Evolutionary conservation across 2,113 vertebrate species (phyloP).

Genomic region (Alethe castanea): DNA sequence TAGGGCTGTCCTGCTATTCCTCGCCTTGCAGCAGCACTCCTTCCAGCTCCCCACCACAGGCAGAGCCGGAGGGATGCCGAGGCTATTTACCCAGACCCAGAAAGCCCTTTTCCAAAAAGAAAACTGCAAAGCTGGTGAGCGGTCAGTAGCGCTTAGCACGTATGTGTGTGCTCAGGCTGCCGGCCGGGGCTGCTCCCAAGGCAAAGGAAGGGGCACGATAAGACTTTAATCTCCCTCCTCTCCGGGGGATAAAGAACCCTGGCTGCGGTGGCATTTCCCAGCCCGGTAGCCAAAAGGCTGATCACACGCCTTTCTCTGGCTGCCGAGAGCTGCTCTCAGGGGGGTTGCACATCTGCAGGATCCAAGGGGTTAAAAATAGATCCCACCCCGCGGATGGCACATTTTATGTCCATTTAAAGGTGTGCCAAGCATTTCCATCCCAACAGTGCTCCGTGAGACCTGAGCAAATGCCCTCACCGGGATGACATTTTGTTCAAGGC

Average conservation of each 20-base stretch:
- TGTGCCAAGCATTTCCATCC: not conserved
- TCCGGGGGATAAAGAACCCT: not conserved
- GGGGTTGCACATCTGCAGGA: not conserved
- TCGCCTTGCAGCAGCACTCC: not conserved
- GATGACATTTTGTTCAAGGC: not conserved
- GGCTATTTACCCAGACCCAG: not conserved
- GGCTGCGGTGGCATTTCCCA: not conserved
- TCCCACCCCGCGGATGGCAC: not conserved
- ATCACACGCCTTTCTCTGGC: fast-evolving
- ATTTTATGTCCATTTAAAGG: constrained; percentile 51
- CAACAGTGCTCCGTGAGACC: not conserved
- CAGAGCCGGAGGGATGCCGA: not conserved
- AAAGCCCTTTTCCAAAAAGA: not conserved
- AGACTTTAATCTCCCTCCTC: constrained; percentile 3
- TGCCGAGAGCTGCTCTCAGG: not conserved
- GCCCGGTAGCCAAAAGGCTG: not conserved
- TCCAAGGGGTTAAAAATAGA: constrained; percentile 31
- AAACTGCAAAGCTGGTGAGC: not conserved
- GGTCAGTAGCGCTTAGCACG: not conserved
- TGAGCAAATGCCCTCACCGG: not conserved
- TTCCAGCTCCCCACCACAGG: not conserved
- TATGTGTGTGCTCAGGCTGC: not conserved
- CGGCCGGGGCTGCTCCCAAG: not conserved
- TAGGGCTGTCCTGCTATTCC: not conserved
- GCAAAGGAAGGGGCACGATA: not conserved